These are phyloP conservation scores for Acrocephalus kingi DNA, from an alignment of 2,113 vertebrate genomes.

Conservation along the genomic window DNA sequence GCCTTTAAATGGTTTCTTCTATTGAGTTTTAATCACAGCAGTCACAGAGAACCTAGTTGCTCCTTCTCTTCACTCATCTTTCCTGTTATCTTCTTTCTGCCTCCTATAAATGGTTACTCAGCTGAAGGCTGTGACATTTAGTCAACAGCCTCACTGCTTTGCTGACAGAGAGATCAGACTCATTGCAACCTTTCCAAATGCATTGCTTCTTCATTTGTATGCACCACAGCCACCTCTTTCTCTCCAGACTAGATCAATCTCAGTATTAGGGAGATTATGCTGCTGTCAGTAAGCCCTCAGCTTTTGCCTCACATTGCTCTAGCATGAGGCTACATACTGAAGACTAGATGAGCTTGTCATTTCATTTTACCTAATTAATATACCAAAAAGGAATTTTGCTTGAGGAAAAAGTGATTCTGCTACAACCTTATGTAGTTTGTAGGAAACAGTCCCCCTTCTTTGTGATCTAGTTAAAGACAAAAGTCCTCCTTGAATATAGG, in stretches of 20 bases:
- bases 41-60: not conserved
- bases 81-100: not conserved
- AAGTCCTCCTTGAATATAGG: not conserved
- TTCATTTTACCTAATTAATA: not conserved
- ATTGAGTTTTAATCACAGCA: not conserved
- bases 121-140: not conserved
- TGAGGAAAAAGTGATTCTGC: not conserved
- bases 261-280: constrained; percentile 16
- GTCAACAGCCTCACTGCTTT: not conserved
- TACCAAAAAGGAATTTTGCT: not conserved
- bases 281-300: not conserved
- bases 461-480: not conserved
- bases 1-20: not conserved
- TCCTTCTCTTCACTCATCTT: not conserved
- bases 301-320: not conserved
- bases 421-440: not conserved
- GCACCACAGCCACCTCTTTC: not conserved
- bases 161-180: not conserved
- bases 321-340: not conserved
- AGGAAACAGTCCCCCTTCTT: not conserved
- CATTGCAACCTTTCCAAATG: not conserved
- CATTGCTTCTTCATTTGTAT: constrained; percentile 3
- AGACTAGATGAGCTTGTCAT: not conserved
- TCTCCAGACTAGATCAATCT: constrained; percentile 30
- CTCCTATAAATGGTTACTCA: not conserved